These are phyloP conservation scores for Spea bombifrons DNA, from an alignment of 2,113 vertebrate genomes.

Conservation along the genomic window DNA sequence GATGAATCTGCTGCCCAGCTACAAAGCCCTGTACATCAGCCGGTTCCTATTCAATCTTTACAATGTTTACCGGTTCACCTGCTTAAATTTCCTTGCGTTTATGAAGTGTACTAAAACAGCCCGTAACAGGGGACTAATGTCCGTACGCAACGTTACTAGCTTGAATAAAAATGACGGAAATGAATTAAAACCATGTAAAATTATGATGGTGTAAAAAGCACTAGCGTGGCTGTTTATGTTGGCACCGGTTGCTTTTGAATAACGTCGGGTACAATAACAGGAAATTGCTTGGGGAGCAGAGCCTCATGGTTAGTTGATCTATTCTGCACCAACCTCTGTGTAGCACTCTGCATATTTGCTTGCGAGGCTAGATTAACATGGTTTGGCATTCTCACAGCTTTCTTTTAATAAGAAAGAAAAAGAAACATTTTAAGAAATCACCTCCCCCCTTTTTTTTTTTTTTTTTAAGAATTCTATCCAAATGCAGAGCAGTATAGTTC, in stretches of 20 bases:
- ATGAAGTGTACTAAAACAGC: not conserved
- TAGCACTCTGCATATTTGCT: not conserved
- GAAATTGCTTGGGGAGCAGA: constrained; percentile 50
- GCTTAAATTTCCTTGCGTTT: not conserved
- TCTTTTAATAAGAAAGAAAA: not conserved
- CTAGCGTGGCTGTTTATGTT: constrained; percentile 50
- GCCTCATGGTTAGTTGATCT: constrained; percentile 1
- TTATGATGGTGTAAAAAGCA: constrained; percentile 52
- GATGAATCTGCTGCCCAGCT: no score
- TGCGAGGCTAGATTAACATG: not conserved
- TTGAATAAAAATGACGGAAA: constrained; percentile 54
- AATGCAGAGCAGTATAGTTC: no score
- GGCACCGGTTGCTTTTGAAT: constrained; percentile 38
- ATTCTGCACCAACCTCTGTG: not conserved
- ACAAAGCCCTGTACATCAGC: no score
- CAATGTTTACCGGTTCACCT: not conserved
- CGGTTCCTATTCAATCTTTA: no score
- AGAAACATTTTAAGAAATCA: no score
- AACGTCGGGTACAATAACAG: constrained; percentile 53
- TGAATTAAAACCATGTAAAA: constrained; percentile 45
- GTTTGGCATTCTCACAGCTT: not conserved
- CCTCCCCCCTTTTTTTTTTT: not conserved
- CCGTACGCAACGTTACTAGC: not conserved
- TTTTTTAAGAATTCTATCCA: not conserved
- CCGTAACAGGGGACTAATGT: not conserved